Evolutionary conservation across 2,888 invertebrate genomes (phyloP).

Genomic region (Sesia bembeciformis): DNA sequence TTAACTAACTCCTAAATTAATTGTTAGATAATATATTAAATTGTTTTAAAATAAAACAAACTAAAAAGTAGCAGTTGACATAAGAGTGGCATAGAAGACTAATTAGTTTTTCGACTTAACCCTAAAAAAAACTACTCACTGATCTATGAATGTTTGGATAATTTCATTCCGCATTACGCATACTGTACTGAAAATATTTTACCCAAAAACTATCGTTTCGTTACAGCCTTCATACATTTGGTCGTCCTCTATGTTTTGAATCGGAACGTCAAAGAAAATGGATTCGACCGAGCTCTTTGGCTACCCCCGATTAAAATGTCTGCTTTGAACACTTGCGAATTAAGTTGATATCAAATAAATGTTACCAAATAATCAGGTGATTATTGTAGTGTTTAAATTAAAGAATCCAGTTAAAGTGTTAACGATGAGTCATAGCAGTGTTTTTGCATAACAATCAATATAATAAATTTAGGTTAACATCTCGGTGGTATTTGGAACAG

Average conservation of each 20-base stretch:
- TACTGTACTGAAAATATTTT: not conserved
- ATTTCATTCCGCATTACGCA: not conserved
- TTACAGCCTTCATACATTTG: not conserved
- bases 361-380: constrained; percentile 50
- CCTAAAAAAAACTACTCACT: not conserved
- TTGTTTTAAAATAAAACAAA: too few relatives aligned
- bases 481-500: constrained; percentile 50
- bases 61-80: too few relatives aligned
- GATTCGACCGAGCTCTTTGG: constrained; percentile 14
- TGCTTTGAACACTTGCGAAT: constrained; percentile 57
- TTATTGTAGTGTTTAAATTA: constrained; percentile 26
- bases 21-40: too few relatives aligned
- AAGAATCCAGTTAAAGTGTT: constrained; percentile 31
- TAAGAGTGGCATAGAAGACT: too few relatives aligned
- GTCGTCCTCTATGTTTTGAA: not conserved
- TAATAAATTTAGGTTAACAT: constrained; percentile 71
- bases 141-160: not conserved
- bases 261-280: constrained; percentile 15
- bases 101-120: too few relatives aligned
- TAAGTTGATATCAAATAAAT: constrained; percentile 41
- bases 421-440: constrained; percentile 52
- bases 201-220: not conserved
- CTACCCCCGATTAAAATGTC: constrained; percentile 55
- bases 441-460: constrained; percentile 74
- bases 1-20: too few relatives aligned